Base-by-base conservation (phyloP, 2,888 invertebrate species). In the Vesta saturnalis region DNA sequence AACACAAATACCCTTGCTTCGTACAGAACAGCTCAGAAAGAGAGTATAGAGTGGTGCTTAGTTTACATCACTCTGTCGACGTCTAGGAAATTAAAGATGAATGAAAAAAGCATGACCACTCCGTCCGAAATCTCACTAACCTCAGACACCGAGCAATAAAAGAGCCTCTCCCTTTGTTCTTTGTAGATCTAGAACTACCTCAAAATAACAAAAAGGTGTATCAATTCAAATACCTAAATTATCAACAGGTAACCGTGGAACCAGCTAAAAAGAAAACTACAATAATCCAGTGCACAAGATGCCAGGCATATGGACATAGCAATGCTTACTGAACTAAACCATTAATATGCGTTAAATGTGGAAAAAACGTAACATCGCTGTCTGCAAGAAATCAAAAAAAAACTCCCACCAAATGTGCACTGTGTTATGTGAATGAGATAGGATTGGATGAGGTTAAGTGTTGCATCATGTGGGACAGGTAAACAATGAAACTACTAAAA, bases 321-420 rank as follows among this genome's bases (percentile, higher is more conserved):
- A 66, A 71, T 16, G 64, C 12, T 15, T 64, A 66, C 43, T 71
- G 60, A 49, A n/a, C 16, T 66, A 62, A 67, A n/a, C 21, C 58
- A 62, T 8, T 74, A 22, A 55, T 63, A 10, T 74, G 72, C 52
- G 73, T 74, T 1, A 73, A 75, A 67, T 74, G 73, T 63, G 6
- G 46, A 47, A 10, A 59, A 71, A n/a, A 70, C n/a, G n/a, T n/a
- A n/a, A n/a, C n/a, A n/a, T n/a, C n/a, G n/a, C n/a, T n/a, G n/a
- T n/a, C n/a, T n/a, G n/a, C n/a, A n/a, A n/a, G n/a, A n/a, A n/a
- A n/a, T n/a, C n/a, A n/a, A n/a, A n/a, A n/a, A n/a, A n/a, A n/a
- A n/a, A n/a, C n/a, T n/a, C n/a, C n/a, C n/a, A n/a, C n/a, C n/a
- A n/a, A n/a, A n/a, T n/a, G n/a, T n/a, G n/a, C n/a, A n/a, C n/a